These are phyloP conservation scores for Bombus difficillimus DNA, from an alignment of 1,140 invertebrate species.

Conservation along the genomic window DNA sequence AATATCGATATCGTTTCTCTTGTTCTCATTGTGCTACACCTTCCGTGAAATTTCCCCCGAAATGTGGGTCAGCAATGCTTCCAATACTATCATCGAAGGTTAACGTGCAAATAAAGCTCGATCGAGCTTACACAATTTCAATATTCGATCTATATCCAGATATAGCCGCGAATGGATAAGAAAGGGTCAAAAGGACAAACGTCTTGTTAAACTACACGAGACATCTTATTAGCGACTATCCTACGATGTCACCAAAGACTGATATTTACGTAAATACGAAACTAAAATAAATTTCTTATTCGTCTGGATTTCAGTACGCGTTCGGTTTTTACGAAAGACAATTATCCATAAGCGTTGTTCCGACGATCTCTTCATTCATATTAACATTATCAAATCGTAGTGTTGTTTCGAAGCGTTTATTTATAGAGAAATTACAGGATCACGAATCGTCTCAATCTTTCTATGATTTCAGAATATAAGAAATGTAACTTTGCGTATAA, in stretches of 20 bases:
- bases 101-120: slow-evolving; percentile 2
- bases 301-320: neutral
- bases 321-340: neutral
- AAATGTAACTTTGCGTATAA: neutral
- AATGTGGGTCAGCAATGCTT: neutral
- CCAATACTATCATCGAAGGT: neutral
- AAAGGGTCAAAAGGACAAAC: neutral
- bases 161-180: neutral
- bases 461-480: neutral
- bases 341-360: neutral
- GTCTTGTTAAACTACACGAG: neutral
- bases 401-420: neutral
- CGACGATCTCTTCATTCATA: neutral
- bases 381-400: too few species aligned
- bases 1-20: neutral
- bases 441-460: neutral
- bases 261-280: slow-evolving; percentile 7
- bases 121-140: slow-evolving; percentile 5
- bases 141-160: neutral
- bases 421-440: neutral
- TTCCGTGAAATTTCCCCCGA: neutral
- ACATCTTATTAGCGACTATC: neutral
- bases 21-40: neutral
- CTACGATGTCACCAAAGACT: neutral
- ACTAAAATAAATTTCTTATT: neutral